Evolutionary conservation across 2,888 invertebrate genomes (phyloP), one percentile per base, ranked within the genome.

Genomic region (Argyresthia goedartella): DNA sequence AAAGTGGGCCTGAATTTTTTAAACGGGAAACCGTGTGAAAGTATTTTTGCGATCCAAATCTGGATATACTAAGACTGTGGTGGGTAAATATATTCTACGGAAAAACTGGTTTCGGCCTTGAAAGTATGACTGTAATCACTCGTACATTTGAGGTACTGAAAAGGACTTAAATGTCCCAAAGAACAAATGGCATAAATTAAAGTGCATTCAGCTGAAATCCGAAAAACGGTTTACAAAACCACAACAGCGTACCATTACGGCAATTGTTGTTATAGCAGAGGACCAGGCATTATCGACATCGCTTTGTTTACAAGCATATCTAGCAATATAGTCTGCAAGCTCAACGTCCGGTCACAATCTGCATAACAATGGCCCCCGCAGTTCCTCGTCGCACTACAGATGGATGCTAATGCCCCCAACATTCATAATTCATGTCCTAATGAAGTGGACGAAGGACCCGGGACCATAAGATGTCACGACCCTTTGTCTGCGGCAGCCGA

Each of bases 401-500:
- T 81, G 72, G 81, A 84, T 81, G 78, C 73, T 81, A 82, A 81
- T 81, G 74, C 69, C 69, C 58, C 61, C 64, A 65, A 68, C 69
- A 81, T 82, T 82, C 82, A 84, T 82, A 82, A 85, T 84, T 84
- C 80, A 81, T 78, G 75, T 66, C 70, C 62, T 80, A 80, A 81
- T 81, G 80, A 81, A 81, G 76, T 75, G 71, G 68, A 74, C 70
- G 66, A 71, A 66, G 49, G 14, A 48, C 35, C 52, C 47, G 15
- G 42, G 45, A 47, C 52, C 47, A 41, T 47, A 39, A 52, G 52
- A 54, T 52, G 65, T 61, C 62, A 65, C 59, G 58, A 67, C 58
- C 71, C 72, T 73, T 73, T 51, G 45, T 61, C 61, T 59, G 61
- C 46, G 15, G 9, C 4, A 41, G 25, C 13, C 33, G 25, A 42